Base-by-base conservation (phyloP, 2,113 vertebrate species). In the Gadus chalcogrammus region DNA sequence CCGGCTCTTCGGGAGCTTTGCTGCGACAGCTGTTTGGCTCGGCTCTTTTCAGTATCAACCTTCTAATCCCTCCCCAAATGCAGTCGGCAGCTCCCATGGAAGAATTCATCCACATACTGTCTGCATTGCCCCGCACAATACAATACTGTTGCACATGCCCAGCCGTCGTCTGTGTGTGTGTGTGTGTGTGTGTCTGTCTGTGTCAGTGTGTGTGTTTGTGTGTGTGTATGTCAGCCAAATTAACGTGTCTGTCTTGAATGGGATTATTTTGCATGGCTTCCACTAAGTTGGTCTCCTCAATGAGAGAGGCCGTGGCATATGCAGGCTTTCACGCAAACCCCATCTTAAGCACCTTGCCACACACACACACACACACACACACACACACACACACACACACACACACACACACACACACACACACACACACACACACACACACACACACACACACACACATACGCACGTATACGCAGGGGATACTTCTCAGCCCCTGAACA, bases 21-120 rank as follows among this genome's bases (percentile, higher is more conserved):
- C 80, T 78, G 76, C 83, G 86, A 82, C 88, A 90, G 88, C 88
- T 90, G 89, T 88, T 86, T 87, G 83, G 77, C 88, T 85, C 83
- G 80, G 82, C 82, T 88, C 86, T 88, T 89, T 90, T 90, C 85
- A 88, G 82, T 84, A 82, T 85, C 82, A 81, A 85, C 77, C 82
- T 78, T 78, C 75, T 83, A 81, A 72, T 82, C 83, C 84, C 81
- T 77, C 81, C 85, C 83, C 79, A 71, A 12, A 68, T 78, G 75
- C 79, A 79, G 79, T 75, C 81, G 84, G 71, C 81, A 81, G 82
- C 76, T 81, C 73, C 79, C 77, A 79, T 60, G 48, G 82, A 78
- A 67, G 81, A 88, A 84, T 86, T 84, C 85, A 82, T 88, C 80
- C 85, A 73, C 80, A 82, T 88, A 88, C 88, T 85, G 85, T 90